These are phyloP conservation scores for Gallinago solitaria DNA, from an alignment of 2,797 vertebrate genomes.

Conservation along the genomic window DNA sequence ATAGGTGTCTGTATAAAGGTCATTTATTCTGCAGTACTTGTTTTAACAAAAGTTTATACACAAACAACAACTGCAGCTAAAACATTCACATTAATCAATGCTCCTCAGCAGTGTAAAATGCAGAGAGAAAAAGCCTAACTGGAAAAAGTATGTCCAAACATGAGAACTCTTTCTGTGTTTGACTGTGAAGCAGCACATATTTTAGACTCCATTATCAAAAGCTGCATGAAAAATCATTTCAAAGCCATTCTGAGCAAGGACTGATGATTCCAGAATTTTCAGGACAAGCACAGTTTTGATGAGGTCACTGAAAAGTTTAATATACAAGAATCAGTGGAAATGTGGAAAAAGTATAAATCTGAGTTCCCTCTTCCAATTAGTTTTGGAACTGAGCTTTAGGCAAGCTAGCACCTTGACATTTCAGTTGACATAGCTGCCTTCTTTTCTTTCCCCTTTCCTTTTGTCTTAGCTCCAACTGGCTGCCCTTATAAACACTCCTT, in stretches of 20 bases:
- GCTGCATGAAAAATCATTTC: neutral
- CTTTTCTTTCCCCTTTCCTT: conserved; percentile 31
- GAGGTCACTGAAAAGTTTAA: neutral
- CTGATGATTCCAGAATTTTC: neutral
- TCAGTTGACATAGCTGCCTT: conserved; percentile 9
- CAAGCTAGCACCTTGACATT: conserved; percentile 57
- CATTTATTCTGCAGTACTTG: conserved; percentile 83
- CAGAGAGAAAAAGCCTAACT: conserved; percentile 32
- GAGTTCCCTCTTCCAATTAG: neutral
- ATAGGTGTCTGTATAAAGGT: conserved; percentile 88
- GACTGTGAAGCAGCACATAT: conserved; percentile 23
- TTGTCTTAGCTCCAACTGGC: conserved; percentile 45
- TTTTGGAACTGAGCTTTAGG: conserved; percentile 31
- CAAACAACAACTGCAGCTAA: conserved; percentile 79
- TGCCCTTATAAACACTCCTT: conserved; percentile 54
- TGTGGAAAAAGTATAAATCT: neutral
- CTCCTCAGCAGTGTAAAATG: conserved; percentile 55
- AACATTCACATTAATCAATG: conserved; percentile 78
- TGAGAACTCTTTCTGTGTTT: conserved; percentile 23
- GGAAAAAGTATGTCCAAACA: conserved; percentile 13
- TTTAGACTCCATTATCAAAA: conserved; percentile 9
- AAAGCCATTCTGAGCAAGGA: neutral
- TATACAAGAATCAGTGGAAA: neutral
- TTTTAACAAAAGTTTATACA: conserved; percentile 84
- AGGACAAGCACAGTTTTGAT: neutral